Percentiles rank a stretch among this genome's conserved stretches.
These are phyloP conservation scores for Leucophenga varia DNA, from an alignment of 1,140 invertebrate species.

Conservation along the genomic window DNA sequence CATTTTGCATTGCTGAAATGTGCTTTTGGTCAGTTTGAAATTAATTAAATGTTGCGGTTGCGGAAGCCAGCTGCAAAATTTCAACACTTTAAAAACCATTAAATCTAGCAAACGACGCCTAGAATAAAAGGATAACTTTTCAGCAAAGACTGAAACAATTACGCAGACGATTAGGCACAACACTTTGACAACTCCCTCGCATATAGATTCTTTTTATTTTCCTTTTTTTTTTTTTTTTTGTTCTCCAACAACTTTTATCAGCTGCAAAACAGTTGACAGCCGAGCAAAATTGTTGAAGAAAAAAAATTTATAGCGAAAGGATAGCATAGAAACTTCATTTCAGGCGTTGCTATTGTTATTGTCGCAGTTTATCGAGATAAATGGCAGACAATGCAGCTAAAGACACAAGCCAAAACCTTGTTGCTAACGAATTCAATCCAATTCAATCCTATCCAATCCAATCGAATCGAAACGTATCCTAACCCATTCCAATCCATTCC, in stretches of 20 bases:
- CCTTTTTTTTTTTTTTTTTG: slow-evolving; percentile 10
- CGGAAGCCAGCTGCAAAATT: slow-evolving; percentile 39
- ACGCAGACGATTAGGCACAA: slow-evolving; percentile 50
- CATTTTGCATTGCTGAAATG: too few species aligned
- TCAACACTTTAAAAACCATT: slow-evolving; percentile 20
- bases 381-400: slow-evolving; percentile 24
- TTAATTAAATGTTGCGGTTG: too few species aligned
- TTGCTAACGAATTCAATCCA: slow-evolving; percentile 10
- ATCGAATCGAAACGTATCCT: slow-evolving; percentile 6
- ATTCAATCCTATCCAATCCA: slow-evolving; percentile 13
- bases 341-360: slow-evolving; percentile 22
- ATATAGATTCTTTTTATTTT: too few species aligned
- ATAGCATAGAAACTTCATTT: too few species aligned
- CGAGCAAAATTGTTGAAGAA: too few species aligned
- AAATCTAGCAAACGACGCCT: slow-evolving; percentile 1
- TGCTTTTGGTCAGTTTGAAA: too few species aligned
- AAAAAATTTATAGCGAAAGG: too few species aligned
- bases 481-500: slow-evolving; percentile 8
- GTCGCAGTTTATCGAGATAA: slow-evolving; percentile 47
- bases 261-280: slow-evolving; percentile 48
- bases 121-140: slow-evolving; percentile 14
- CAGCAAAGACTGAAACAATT: slow-evolving; percentile 35
- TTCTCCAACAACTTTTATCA: slow-evolving; percentile 49
- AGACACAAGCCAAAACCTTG: slow-evolving; percentile 13
- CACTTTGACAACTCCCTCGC: slow-evolving; percentile 19